Percentiles rank a stretch among this genome's conserved stretches.
These are phyloP conservation scores for Marmota monax DNA, from an alignment of 2,113 vertebrate species.

Conservation along the genomic window DNA sequence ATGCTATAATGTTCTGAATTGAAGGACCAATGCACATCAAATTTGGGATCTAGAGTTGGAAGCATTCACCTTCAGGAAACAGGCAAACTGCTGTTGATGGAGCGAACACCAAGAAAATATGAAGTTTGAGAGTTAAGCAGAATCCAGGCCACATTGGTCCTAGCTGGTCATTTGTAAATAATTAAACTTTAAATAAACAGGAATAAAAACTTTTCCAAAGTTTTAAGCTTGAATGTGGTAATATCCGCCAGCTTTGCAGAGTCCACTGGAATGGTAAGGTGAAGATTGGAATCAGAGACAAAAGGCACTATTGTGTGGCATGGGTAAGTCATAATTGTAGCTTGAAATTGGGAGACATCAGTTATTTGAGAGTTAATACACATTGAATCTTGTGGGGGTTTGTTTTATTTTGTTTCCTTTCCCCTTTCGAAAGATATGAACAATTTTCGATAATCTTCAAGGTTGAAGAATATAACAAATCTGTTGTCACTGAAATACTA, in stretches of 20 bases:
- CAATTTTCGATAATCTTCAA: background rate
- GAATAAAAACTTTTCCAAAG: background rate
- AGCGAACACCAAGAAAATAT: background rate
- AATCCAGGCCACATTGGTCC: background rate
- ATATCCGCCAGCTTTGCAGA: background rate
- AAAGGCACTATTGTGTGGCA: accelerated
- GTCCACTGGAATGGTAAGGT: background rate
- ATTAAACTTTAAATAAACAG: background rate
- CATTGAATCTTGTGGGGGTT: background rate
- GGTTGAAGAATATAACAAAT: background rate
- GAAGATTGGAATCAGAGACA: background rate
- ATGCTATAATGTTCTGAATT: background rate
- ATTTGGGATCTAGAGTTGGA: background rate
- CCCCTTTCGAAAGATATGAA: background rate
- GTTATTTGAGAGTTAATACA: background rate
- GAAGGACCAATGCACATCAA: background rate
- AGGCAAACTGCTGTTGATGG: background rate
- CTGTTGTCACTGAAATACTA: background rate
- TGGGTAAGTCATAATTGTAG: background rate
- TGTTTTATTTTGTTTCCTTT: background rate
- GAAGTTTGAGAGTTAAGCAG: background rate
- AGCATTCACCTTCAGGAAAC: background rate
- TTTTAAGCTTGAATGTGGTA: background rate
- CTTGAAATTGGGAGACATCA: background rate
- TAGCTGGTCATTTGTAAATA: background rate